Evolutionary conservation across 1,140 invertebrate genomes (phyloP), one percentile per base, ranked within the genome.

Genomic region (Aphelenchoides avenae): DNA sequence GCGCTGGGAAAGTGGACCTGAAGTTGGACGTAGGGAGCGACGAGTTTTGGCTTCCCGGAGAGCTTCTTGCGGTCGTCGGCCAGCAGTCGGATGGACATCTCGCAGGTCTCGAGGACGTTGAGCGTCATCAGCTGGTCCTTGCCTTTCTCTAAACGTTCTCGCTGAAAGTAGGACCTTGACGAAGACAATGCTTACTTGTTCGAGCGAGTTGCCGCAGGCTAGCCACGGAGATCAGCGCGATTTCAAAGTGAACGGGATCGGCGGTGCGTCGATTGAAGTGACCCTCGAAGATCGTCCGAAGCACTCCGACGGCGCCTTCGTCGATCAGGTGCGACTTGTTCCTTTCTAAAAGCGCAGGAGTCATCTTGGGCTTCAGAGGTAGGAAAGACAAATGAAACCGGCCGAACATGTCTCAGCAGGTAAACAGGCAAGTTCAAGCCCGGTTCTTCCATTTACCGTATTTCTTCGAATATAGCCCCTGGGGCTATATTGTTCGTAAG

Each of bases 241-340:
- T 48, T 49, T 68, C 60, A n/a, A 33, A 29, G 33, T 65, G 39
- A 18, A 70, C 43, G 20, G 26, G 26, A 24, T 60, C 41, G 9
- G 22, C 24, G 11, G 15, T 24, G 15, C 64, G 65, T 11, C 39
- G 30, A 6, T 33, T 30, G 49, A 65, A 65, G 37, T 65, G 43
- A 27, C 34, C 59, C 24, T 67, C 46, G 46, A 63, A 67, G 26
- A 65, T 68, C 22, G 46, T 62, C 31, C 61, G 55, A 5, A 68
- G 31, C 15, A 68, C 44, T 22, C 11, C 39, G 15, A 65, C 13
- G 22, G 48, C 24, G 4, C 49, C 46, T 42, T 68, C 27, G 11
- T 68, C 56, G 13, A 65, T 13, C 9, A 65, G 36, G 22, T 52
- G 20, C 5, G 31, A 7, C 39, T 59, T 65, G 40, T 61, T 65